Percentiles rank a stretch among this genome's conserved stretches.
These are phyloP conservation scores for Drosophila melanosoma DNA, from an alignment of 2,888 invertebrate genomes.

Conservation along the genomic window DNA sequence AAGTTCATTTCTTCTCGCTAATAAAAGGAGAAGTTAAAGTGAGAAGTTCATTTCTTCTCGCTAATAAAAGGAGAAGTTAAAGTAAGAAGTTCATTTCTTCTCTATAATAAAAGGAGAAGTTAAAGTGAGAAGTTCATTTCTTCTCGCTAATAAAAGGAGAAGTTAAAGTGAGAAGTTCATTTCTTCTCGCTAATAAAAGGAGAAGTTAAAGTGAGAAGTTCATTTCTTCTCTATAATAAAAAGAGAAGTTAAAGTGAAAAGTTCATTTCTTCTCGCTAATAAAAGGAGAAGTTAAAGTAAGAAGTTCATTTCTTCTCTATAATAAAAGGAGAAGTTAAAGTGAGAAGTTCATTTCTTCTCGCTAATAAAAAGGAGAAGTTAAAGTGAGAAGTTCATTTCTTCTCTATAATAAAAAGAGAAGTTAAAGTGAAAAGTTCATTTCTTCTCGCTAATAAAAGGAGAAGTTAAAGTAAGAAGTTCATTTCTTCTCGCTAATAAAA, in stretches of 20 bases:
- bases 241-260: not conserved
- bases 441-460: not conserved
- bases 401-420: not conserved
- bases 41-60: not conserved
- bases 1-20: not conserved
- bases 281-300: not conserved
- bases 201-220: too few relatives aligned
- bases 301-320: too few relatives aligned
- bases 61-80: too few relatives aligned
- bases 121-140: not conserved
- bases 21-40: too few relatives aligned
- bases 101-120: too few relatives aligned
- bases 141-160: not conserved
- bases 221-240: too few relatives aligned
- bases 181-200: not conserved
- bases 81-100: not conserved
- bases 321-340: not conserved
- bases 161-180: not conserved
- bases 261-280: not conserved
- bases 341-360: not conserved
- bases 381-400: too few relatives aligned
- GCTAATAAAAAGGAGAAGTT: not conserved
- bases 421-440: not conserved
- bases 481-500: too few relatives aligned
- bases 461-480: too few relatives aligned